Evolutionary conservation across 2,888 invertebrate genomes (phyloP), one percentile per base, ranked within the genome.

Genomic region (Steinernema hermaphroditum): DNA sequence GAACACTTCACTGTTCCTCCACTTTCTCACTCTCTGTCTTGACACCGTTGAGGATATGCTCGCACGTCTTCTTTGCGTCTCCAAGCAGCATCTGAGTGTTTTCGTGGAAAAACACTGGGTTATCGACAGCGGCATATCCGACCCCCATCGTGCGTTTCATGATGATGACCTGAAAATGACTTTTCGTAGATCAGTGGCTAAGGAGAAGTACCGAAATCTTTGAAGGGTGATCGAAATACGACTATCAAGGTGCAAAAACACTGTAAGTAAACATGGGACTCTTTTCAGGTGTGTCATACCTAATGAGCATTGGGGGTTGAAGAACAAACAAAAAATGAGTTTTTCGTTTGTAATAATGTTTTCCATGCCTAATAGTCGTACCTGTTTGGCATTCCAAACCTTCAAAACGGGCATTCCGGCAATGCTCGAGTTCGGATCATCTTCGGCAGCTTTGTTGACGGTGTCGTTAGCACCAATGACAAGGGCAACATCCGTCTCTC

Each of bases 331-430:
- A n/a, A n/a, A n/a, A n/a, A n/a, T n/a, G n/a, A n/a, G n/a, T n/a
- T n/a, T n/a, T n/a, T n/a, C n/a, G n/a, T n/a, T n/a, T n/a, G n/a
- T n/a, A n/a, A n/a, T n/a, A n/a, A n/a, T n/a, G n/a, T n/a, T n/a
- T n/a, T n/a, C n/a, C n/a, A n/a, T n/a, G n/a, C n/a, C n/a, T n/a
- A n/a, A 72, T 43, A 14, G 19, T 24, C 82, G 82, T 85, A 92
- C 93, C 90, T 94, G 92, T 82, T 93, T 91, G 0, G 93, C 90
- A 82, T 92, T 91, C 94, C 94, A 94, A 2, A 94, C 94, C 88
- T 91, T 91, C 57, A 94, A 90, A 0, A 94, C 94, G 0, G 94
- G 94, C 94, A 94, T 94, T 75, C 94, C 94, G 32, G 94, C 94
- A 82, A 94, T 94, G 68, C 93, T 93, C 1, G 93, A 93, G 87